phyloP scores from a whole-genome alignment of 2,888 invertebrate genomes.

The Odontomyia ornata region DNA sequence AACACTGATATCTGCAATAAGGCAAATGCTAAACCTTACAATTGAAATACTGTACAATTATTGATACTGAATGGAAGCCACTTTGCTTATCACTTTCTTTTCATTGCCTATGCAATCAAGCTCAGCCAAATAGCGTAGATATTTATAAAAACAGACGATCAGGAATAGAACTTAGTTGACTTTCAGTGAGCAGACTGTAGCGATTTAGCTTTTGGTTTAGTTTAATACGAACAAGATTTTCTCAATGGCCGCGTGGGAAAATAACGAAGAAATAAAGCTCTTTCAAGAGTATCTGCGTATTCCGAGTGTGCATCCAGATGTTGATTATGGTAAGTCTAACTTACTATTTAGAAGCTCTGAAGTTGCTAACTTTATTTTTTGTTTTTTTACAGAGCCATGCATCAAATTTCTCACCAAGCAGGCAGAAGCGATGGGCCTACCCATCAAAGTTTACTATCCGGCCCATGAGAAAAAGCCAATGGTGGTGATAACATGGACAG shows the following conservation, averaged over 20 bases:
- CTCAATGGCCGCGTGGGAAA: conserved; percentile 59
- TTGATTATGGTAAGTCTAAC: conserved; percentile 82
- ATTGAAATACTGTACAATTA: no score
- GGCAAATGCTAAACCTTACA: no score
- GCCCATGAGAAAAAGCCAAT: conserved; percentile 75
- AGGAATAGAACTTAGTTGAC: neutral
- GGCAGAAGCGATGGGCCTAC: conserved; percentile 74
- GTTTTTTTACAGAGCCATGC: conserved; percentile 72
- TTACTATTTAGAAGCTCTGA: no score
- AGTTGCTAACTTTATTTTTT: no score
- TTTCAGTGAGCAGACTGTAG: neutral
- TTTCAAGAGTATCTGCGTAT: conserved; percentile 87
- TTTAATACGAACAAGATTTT: no score
- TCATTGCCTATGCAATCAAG: neutral
- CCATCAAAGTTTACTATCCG: conserved; percentile 68
- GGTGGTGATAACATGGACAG: conserved; percentile 81
- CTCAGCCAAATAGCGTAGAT: neutral
- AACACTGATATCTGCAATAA: no score
- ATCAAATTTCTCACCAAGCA: conserved; percentile 76
- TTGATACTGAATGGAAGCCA: no score
- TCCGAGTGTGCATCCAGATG: conserved; percentile 86
- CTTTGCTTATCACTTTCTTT: no score
- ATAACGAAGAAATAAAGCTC: conserved; percentile 73
- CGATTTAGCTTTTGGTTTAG: neutral
- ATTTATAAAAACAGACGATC: neutral